These are phyloP conservation scores for Onthophagus sagittarius DNA, from an alignment of 2,888 invertebrate species.

Conservation along the genomic window DNA sequence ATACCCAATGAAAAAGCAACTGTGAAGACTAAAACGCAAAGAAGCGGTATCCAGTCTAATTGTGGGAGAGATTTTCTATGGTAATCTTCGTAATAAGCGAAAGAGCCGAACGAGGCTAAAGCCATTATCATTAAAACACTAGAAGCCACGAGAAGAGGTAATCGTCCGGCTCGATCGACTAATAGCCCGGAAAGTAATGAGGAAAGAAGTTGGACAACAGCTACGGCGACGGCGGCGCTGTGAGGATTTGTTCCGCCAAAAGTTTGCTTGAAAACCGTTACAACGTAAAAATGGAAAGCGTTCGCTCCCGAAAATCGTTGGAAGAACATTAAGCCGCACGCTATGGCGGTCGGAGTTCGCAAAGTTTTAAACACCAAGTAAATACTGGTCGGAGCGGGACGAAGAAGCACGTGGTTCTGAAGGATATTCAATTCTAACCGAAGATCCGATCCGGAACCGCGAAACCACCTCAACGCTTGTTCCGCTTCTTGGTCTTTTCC, in stretches of 20 bases:
- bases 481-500: conserved; percentile 74
- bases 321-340: conserved; percentile 85
- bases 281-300: conserved; percentile 81
- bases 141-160: conserved; percentile 79
- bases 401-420: conserved; percentile 60
- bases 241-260: conserved; percentile 79
- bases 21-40: conserved; percentile 79
- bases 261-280: conserved; percentile 81
- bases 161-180: conserved; percentile 81
- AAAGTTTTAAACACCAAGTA: conserved; percentile 44
- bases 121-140: conserved; percentile 82
- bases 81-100: conserved; percentile 75
- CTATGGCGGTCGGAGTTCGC: conserved; percentile 72
- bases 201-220: conserved; percentile 79
- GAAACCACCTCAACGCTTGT: conserved; percentile 68
- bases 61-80: conserved; percentile 52
- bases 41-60: conserved; percentile 77
- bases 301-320: conserved; percentile 82
- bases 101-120: conserved; percentile 80
- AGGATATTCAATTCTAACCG: conserved; percentile 69
- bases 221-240: conserved; percentile 80
- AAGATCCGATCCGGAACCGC: conserved; percentile 74
- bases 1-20: conserved; percentile 84
- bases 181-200: conserved; percentile 76
- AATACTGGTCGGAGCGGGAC: conserved; percentile 36